Evolutionary conservation across 2,888 invertebrate genomes (phyloP), one percentile per base, ranked within the genome.

Genomic region (Ennomos erosarius): DNA sequence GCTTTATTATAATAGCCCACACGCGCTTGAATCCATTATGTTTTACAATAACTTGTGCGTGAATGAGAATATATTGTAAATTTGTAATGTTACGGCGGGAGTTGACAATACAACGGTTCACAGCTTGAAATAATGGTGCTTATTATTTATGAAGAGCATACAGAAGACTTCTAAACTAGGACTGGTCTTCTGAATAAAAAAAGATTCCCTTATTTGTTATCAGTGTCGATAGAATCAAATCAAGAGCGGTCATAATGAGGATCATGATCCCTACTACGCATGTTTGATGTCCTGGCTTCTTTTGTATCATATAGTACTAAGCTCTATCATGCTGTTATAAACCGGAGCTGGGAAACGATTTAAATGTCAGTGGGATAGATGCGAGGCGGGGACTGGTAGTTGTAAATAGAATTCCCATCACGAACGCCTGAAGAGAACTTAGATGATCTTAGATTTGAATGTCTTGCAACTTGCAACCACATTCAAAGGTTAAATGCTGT

Each of bases 1-100:
- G 82, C 72, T 80, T 80, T 83, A 82, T 84, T 83, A 81, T 81
- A 78, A 81, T 78, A 71, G 84, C 82, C 85, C 85, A 84, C 86
- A 85, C 87, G 79, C 83, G 77, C 66, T 68, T 71, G 70, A 79
- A 78, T 76, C 75, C 71, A 80, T 82, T 83, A 79, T 64, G 69
- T 68, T 72, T 69, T 70, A 75, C 69, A 72, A 75, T 75, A 74
- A 72, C 66, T 67, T 62, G 67, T 66, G 70, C 74, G 72, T 76
- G 81, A 71, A 68, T 66, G 57, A 53, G 75, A 79, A 81, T 77
- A 71, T 68, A 73, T 62, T 26, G 6, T 26, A 26, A 26, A 26
- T 64, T 66, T 62, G 45, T 51, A 43, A 44, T 39, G 58, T 61
- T 61, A 60, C 57, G 47, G 51, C 64, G 48, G 43, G 11, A 48